Conservation (phyloP, 92 coral and sea anemone genomes). For the Zoanthus gigantus region DNA sequence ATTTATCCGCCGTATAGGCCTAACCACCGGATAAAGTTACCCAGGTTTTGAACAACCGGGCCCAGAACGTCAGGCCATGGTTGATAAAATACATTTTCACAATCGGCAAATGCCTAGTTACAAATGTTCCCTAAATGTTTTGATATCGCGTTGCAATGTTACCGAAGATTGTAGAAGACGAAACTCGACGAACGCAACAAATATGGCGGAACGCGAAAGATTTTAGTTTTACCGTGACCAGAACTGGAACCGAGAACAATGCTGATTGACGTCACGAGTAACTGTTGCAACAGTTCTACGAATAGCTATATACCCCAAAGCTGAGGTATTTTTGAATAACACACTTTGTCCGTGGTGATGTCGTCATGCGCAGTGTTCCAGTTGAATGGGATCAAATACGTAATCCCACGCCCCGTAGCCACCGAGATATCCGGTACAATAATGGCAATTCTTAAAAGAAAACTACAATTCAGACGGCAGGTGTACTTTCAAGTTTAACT, state of each 20-base stretch:
- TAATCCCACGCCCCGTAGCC: no score
- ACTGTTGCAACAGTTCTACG: constrained; percentile 14
- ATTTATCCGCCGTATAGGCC: constrained; percentile 39
- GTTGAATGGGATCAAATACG: no score
- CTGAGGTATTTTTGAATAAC: no score
- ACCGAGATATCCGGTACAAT: no score
- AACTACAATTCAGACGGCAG: no score
- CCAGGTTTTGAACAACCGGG: constrained; percentile 79
- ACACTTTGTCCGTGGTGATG: background rate
- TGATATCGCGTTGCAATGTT: constrained; percentile 2
- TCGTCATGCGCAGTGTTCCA: background rate
- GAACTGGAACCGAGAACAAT: background rate
- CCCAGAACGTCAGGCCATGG: constrained; percentile 78
- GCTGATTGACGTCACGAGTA: constrained; percentile 11
- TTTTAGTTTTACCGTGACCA: background rate
- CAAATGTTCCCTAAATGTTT: background rate
- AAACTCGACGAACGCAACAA: background rate
- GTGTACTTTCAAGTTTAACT: no score
- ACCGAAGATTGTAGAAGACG: background rate
- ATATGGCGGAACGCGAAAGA: constrained; percentile 6
- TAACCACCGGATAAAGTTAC: constrained; percentile 72
- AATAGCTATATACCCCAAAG: constrained; percentile 1
- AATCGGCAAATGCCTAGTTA: no score
- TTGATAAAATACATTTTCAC: constrained; percentile 69
- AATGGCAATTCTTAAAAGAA: no score